These are phyloP conservation scores for Bombus terrestris DNA, from an alignment of 1,140 invertebrate species.

Conservation along the genomic window DNA sequence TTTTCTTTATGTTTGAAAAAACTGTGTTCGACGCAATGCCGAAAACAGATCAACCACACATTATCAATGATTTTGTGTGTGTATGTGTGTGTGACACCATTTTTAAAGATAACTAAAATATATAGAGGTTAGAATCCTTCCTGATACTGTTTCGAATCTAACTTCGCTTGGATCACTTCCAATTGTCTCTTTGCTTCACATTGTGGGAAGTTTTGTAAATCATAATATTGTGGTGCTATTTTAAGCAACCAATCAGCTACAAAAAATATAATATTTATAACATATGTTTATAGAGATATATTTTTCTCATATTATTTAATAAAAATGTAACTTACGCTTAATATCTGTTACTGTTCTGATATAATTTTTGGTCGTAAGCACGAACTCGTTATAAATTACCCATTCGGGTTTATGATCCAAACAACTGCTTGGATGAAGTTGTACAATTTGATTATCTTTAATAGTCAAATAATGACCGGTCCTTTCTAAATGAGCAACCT, in stretches of 20 bases:
- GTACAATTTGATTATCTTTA: conserved; percentile 99
- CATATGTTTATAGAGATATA: not conserved
- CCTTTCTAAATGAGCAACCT: conserved; percentile 97
- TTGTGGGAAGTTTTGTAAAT: conserved; percentile 98
- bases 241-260: conserved; percentile 96
- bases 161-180: conserved; percentile 90
- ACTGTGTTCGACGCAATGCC: conserved; percentile 20
- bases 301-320: not conserved
- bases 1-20: conserved; percentile 46
- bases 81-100: conserved; percentile 24
- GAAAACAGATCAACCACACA: conserved; percentile 56
- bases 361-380: conserved; percentile 99
- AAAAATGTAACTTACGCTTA: conserved; percentile 92
- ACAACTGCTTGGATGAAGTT: conserved; percentile 99
- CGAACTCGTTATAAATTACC: conserved; percentile 99
- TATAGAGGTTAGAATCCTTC: conserved; percentile 89
- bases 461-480: conserved; percentile 99
- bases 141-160: conserved; percentile 94
- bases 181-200: conserved; percentile 98
- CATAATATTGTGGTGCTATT: conserved; percentile 99
- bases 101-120: conserved; percentile 69
- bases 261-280: conserved; percentile 70
- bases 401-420: conserved; percentile 99
- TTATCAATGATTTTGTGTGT: conserved; percentile 42
- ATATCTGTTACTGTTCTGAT: conserved; percentile 99